Evolutionary conservation across 2,888 invertebrate genomes (phyloP).

Genomic region (Incurvaria masculella): DNA sequence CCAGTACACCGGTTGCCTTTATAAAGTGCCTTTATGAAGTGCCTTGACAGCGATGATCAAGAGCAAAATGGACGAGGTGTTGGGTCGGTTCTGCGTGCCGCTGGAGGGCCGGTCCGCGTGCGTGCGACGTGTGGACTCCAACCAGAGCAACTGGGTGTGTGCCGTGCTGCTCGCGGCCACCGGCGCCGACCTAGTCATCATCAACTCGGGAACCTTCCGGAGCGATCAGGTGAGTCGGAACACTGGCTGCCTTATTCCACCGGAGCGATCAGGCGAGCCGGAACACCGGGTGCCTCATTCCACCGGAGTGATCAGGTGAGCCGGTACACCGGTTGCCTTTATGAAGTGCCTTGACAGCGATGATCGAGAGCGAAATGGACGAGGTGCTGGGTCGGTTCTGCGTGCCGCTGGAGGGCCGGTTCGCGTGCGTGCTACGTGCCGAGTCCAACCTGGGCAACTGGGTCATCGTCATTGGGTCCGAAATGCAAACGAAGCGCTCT

Average conservation of each 20-base stretch:
- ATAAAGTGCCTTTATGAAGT: too few species aligned
- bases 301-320: too few species aligned
- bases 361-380: too few species aligned
- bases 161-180: conserved; percentile 82
- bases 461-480: too few species aligned
- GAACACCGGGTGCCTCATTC: too few species aligned
- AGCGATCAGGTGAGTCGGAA: conserved; percentile 63
- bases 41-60: conserved; percentile 78
- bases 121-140: conserved; percentile 81
- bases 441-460: conserved; percentile 91
- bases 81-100: conserved; percentile 83
- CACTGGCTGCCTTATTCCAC: too few species aligned
- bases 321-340: too few species aligned
- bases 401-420: conserved; percentile 85
- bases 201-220: conserved; percentile 86
- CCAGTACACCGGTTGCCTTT: too few species aligned
- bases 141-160: conserved; percentile 83
- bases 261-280: too few species aligned
- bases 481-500: too few species aligned
- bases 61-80: conserved; percentile 76
- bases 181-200: conserved; percentile 77
- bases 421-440: conserved; percentile 71
- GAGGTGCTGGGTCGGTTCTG: conserved; percentile 79
- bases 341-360: too few species aligned
- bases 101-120: conserved; percentile 81